Base-by-base conservation (phyloP, 2,888 invertebrate genomes). In the Andrena praecox region DNA sequence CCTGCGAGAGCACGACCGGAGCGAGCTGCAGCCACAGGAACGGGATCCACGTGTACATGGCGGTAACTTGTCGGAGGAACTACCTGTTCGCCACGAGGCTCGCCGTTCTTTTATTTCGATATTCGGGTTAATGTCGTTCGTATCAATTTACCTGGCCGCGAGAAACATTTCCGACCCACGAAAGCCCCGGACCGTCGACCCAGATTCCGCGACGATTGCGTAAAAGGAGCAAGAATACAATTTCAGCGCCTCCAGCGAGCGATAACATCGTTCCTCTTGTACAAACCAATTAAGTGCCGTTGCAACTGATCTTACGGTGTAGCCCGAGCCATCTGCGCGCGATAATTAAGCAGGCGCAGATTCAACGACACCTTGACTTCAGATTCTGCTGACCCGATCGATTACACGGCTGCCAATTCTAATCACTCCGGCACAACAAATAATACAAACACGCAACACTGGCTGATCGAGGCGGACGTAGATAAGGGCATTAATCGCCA, bases 101-200 rank as follows among this genome's bases (percentile, higher is more conserved):
- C 71, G 80, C 78, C 80, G 73, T 78, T 63, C 84, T 85, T 84
- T 82, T 88, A 88, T 85, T 86, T 77, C 80, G 76, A 80, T 83
- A 82, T 85, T 71, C 78, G 74, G 76, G 82, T 88, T 87, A 85
- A 88, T 83, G 81, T 82, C 81, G 73, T 79, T 73, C 70, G 74
- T 77, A 84, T 87, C 76, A 84, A 82, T 84, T 85, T 78, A 50
- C 71, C 70, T 67, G 72, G 74, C 73, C 69, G 66, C 74, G 68
- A 67, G 74, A 81, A 71, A 87, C 78, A 78, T 87, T 76, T 82
- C 79, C 85, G 69, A 80, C 74, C 77, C 69, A 62, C 73, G 74
- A 63, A 68, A 50, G 70, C 76, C 69, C 60, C 73, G 66, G 67
- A 35, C 64, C 35, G 72, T 35, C 29, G 85, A 79, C 77, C 85